Evolutionary conservation across 2,113 vertebrate species (phyloP), one percentile per base, ranked within the genome.

Genomic region (Triplophysa tibetana): DNA sequence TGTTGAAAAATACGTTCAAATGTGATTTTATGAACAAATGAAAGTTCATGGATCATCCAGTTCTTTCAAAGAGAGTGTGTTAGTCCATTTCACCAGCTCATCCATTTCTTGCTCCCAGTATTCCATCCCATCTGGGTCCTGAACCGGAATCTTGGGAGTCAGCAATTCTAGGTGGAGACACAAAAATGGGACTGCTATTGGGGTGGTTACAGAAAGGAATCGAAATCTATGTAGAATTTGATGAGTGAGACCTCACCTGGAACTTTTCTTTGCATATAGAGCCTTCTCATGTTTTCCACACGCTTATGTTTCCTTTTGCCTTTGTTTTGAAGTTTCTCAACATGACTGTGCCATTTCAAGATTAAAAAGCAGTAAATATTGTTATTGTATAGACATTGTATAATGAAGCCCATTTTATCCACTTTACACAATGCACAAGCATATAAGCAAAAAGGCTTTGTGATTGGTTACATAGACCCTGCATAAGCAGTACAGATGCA

Each of bases 21-120:
- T 13, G 5, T 52, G 63, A 21, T 29, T 38, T 38, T 38, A 38
- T 38, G 7, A 38, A 38, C 33, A 38, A 38, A 38, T 38, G 33
- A 38, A 38, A 8, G 5, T 17, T 78, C 65, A 54, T 48, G 50
- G 26, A 8, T 48, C 67, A 33, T 77, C 14, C 7, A 78, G n/a
- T 1, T 62, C 61, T 38, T 81, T 48, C 24, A 83, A 14, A n/a
- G 70, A 70, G 24, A 75, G 70, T 2, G 77, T 63, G 65, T 79
- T 29, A 26, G 84, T 82, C 90, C 92, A 90, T 64, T 67, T 11
- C 4, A 89, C 60, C 8, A 91, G 86, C 14, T 58, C 74, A 4
- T 89, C 88, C 19, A 61, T 84, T 83, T 93, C 91, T 0, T 82
- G 74, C 52, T 87, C 89, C 85, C 79, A 81, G 0, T 21, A 1